These are phyloP conservation scores for Anser cygnoides DNA, from an alignment of 2,113 vertebrate genomes.

Conservation along the genomic window DNA sequence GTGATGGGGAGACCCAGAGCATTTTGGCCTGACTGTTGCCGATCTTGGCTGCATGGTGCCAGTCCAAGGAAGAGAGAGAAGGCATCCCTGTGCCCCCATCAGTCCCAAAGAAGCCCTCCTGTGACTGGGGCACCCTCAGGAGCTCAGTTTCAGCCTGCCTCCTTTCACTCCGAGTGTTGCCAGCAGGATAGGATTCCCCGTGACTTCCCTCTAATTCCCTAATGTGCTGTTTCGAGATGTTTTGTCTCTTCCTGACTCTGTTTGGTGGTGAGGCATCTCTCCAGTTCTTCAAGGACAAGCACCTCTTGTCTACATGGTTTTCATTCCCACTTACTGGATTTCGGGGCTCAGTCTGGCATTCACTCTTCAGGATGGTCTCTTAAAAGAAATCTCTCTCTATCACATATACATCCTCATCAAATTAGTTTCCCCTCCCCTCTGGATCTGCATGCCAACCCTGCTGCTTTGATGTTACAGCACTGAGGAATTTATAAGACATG, in stretches of 20 bases:
- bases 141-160: background rate
- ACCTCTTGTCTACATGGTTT: background rate
- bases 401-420: conserved; percentile 36
- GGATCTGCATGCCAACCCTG: background rate
- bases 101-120: background rate
- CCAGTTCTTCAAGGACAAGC: background rate
- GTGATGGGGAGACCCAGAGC: background rate
- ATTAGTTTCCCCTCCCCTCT: conserved; percentile 58
- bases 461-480: conserved; percentile 67
- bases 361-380: conserved; percentile 14
- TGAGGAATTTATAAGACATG: conserved; percentile 66
- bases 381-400: conserved; percentile 35
- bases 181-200: background rate
- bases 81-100: fast-evolving
- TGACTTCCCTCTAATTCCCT: background rate
- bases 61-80: background rate
- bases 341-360: background rate
- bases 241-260: background rate
- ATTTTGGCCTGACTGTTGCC: background rate
- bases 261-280: background rate
- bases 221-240: background rate
- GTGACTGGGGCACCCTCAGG: background rate
- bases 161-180: background rate
- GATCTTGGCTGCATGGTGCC: background rate
- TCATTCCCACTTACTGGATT: background rate